Base-by-base conservation (phyloP, 2,113 vertebrate genomes). In the Dunckerocampus dactyliophorus region DNA sequence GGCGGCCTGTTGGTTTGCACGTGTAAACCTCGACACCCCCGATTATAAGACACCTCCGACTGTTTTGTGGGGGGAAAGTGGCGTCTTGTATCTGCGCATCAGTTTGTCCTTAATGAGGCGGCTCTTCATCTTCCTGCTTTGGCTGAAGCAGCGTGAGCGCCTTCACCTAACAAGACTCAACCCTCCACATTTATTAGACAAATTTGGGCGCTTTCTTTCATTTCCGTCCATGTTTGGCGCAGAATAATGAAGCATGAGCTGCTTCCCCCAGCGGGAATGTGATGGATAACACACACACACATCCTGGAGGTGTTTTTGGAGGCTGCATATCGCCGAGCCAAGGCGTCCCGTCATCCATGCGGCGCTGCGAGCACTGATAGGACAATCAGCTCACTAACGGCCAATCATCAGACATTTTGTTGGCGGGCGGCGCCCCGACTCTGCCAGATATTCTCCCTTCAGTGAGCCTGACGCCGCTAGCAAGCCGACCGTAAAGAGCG, bases 351-450 rank as follows among this genome's bases (percentile, higher is more conserved):
- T 81, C 81, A 54, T 71, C 72, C 81, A 73, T 48, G 67, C 74
- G 64, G 65, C 65, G 12, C 75, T 66, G 71, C 75, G 71, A 74
- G 66, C 84, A 63, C 74, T 81, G 86, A 83, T 85, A 82, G 84
- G 82, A 86, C 82, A 80, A 85, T 87, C 83, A 71, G 77, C 85
- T 85, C 74, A 24, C 73, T 43, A 20, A 37, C 75, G 82, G 75
- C 80, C 84, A 87, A 83, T 89, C 82, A 76, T 46, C 57, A 62
- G 82, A 83, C 79, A 79, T 72, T 81, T 88, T 81, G 63, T 87
- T 88, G 87, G 88, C 87, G 59, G 65, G 34, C 47, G 45, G 68
- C 61, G 43, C 76, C 31, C 31, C 70, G 79, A 83, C 75, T 87
- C 85, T 79, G 81, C 86, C 88, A 89, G 79, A 79, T 65, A 81